Percentiles rank a stretch among this genome's conserved stretches.
Conservation (phyloP, 2,888 invertebrate genomes). For the Watsonalla cultraria region DNA sequence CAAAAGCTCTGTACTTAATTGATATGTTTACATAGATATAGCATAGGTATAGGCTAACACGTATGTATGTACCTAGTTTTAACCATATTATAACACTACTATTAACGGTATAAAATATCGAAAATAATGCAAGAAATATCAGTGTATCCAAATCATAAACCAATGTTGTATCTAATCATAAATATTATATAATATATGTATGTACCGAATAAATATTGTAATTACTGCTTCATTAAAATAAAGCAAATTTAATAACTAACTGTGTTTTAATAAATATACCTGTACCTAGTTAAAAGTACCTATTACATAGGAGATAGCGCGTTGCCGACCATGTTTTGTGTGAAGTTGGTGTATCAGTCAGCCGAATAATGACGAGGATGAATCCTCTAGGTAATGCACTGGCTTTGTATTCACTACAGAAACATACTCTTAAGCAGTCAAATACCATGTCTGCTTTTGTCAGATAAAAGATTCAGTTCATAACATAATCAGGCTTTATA, state of each 20-base stretch:
- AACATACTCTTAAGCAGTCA: too few relatives aligned
- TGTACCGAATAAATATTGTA: slow-evolving; percentile 36
- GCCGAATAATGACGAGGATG: too few relatives aligned
- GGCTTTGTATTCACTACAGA: too few relatives aligned
- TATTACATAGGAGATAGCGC: too few relatives aligned
- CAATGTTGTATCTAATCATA: slow-evolving; percentile 22
- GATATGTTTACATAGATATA: not conserved
- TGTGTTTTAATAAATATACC: not conserved
- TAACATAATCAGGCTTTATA: too few relatives aligned
- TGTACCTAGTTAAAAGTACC: too few relatives aligned
- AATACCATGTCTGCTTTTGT: too few relatives aligned
- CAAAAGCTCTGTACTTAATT: not conserved
- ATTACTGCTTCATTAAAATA: slow-evolving; percentile 64
- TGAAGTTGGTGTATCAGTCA: too few relatives aligned
- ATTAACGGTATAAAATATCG: slow-evolving; percentile 2
- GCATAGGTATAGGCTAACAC: too few relatives aligned
- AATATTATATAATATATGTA: slow-evolving; percentile 40
- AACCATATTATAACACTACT: not conserved
- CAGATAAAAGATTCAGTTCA: too few relatives aligned
- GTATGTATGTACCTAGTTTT: not conserved
- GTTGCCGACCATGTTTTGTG: too few relatives aligned
- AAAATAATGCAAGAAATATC: slow-evolving; percentile 26
- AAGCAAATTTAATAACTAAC: slow-evolving; percentile 52
- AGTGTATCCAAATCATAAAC: slow-evolving; percentile 31
- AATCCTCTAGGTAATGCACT: too few relatives aligned